Evolutionary conservation across 2,888 invertebrate species (phyloP), one percentile per base, ranked within the genome.

Genomic region (Trichogramma evanescens): DNA sequence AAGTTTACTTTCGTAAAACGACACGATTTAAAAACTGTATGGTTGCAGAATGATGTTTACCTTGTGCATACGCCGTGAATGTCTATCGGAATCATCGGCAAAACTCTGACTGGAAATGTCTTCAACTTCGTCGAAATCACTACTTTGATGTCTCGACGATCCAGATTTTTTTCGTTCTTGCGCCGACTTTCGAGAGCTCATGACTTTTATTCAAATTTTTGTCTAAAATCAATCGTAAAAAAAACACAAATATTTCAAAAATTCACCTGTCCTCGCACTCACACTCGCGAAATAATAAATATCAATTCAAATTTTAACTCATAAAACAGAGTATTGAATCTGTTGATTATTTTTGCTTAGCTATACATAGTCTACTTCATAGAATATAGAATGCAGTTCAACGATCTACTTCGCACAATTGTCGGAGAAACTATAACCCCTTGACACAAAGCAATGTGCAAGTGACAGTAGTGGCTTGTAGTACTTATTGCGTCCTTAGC

Each of bases 81-180:
- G 59, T 62, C 63, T 60, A 8, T 38, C 62, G 0, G 65, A 60
- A 8, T 62, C 63, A 38, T 46, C 63, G 4, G 57, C 56, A 49
- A 59, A 49, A 50, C 60, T 63, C 56, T 58, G 58, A 48, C 53
- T 62, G 0, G 58, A 62, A 7, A 52, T 46, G 10, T 64, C 63
- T 26, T 61, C 60, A 3, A 48, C 13, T 4, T 65, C 58, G 40
- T 54, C 50, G 2, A 54, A 54, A 7, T 58, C 62, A 10, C 56
- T 62, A 42, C 45, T 48, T 8, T 10, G 7, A 13, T 50, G 48
- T 44, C 46, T 50, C 10, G 10, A 54, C 44, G 41, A 41, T 10
- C 42, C 53, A 7, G 51, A 51, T 45, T 50, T 56, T 49, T 59
- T 54, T 40, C 45, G 49, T 7, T 62, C 53, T 13, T 48, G 61